These are phyloP conservation scores for Phenganax subtilis DNA, from an alignment of 92 coral and sea anemone genomes.

Conservation along the genomic window DNA sequence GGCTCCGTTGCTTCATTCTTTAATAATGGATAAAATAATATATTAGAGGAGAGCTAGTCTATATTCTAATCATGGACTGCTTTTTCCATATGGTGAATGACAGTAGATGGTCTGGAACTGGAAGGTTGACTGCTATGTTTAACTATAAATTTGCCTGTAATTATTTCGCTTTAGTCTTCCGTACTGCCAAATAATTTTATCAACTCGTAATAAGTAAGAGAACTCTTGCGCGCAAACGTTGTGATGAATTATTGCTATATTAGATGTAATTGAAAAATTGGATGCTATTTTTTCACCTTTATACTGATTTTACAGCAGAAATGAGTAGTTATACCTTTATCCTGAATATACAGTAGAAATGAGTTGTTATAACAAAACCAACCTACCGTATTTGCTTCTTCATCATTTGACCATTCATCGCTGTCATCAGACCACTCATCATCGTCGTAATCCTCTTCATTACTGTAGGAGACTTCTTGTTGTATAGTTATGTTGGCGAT, in stretches of 20 bases:
- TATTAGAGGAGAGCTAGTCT: not conserved
- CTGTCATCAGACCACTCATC: conserved; percentile 68
- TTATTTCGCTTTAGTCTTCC: no score
- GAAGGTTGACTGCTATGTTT: no score
- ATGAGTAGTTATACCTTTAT: not conserved
- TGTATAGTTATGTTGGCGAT: conserved; percentile 43
- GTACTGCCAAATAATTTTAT: no score
- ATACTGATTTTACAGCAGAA: not conserved
- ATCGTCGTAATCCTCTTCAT: conserved; percentile 74
- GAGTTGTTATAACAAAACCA: not conserved
- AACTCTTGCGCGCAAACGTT: no score
- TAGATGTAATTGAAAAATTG: no score
- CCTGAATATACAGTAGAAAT: not conserved
- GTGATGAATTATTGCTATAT: no score
- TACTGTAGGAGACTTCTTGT: conserved; percentile 23
- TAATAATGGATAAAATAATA: not conserved
- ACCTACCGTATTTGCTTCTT: conserved; percentile 40
- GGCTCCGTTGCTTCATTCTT: conserved; percentile 39
- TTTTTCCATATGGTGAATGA: no score
- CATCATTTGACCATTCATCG: conserved; percentile 53
- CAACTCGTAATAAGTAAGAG: no score
- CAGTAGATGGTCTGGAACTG: no score
- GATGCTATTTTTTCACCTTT: no score
- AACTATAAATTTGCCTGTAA: no score
- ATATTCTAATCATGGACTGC: no score